Evolutionary conservation across 2,888 invertebrate genomes (phyloP), one percentile per base, ranked within the genome.

Genomic region (Therioaphis trifolii): DNA sequence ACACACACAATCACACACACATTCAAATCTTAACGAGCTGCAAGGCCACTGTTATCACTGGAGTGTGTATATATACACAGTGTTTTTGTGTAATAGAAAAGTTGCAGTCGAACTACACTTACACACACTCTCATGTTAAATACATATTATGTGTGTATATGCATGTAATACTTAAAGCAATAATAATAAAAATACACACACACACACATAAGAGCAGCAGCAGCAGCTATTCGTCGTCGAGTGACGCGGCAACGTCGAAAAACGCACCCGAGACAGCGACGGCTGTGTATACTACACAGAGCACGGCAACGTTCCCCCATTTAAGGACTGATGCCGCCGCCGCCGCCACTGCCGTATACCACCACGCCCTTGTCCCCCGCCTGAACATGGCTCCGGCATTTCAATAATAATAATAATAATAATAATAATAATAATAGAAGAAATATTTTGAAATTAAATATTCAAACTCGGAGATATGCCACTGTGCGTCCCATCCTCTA

Each of bases 181-280:
- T 78, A 68, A 68, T 69, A 68, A 27, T 78, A 66, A n/a, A n/a
- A n/a, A 78, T 77, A 21, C 21, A 35, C 35, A 66, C 46, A 29
- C n/a, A 78, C 35, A n/a, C 11, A 46, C 27, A 49, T 5, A 24
- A 15, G 35, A 35, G 27, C 27, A 75, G 15, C 75, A n/a, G 49
- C 66, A 18, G 49, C 78, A 35, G 52, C 52, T 78, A 68, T 78
- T 52, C 75, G 75, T 66, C 49, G 77, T 77, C 46, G 49, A 12
- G 66, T 52, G 82, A 82, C 82, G 46, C 74, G 82, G 82, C 82
- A 82, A 82, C 82, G 82, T 82, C 82, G 82, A 72, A 63, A 71
- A 82, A 82, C 82, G 72, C 46, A 82, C 71, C 82, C 82, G 82
- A 80, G 71, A 69, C 77, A 9, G 21, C 75, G 75, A 21, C 58